These are phyloP conservation scores for Zosterops borbonicus DNA, from an alignment of 2,113 vertebrate genomes.

Conservation along the genomic window DNA sequence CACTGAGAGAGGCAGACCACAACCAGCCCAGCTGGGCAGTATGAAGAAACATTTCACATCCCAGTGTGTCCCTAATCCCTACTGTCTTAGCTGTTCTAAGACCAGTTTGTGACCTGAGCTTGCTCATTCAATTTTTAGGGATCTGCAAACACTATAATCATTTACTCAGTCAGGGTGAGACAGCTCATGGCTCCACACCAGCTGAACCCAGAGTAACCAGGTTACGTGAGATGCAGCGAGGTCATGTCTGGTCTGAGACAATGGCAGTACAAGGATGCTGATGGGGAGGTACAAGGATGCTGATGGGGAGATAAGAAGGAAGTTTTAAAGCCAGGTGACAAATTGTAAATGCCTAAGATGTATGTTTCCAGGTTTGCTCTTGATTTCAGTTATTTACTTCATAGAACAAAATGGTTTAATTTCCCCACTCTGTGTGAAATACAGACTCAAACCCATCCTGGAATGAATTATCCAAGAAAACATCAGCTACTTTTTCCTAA, in stretches of 20 bases:
- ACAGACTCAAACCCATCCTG: background rate
- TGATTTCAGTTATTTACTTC: background rate
- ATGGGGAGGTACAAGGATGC: background rate
- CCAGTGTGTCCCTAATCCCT: background rate
- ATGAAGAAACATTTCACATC: background rate
- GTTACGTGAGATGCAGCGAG: fast-evolving
- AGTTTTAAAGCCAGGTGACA: background rate
- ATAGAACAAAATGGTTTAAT: background rate
- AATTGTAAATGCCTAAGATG: background rate
- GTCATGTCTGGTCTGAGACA: background rate
- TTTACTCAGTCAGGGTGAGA: background rate
- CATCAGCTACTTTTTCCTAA: background rate
- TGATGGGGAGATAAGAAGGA: background rate
- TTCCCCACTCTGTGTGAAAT: background rate
- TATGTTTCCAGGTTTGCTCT: background rate
- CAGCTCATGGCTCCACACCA: background rate
- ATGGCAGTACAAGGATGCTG: background rate
- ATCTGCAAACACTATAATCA: background rate
- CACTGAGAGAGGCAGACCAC: background rate
- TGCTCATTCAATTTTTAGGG: background rate
- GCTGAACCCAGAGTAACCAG: background rate
- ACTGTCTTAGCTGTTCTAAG: background rate
- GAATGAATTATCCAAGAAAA: background rate
- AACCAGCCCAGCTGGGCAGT: background rate
- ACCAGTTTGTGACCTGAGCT: background rate